A percentile compares a stretch with the other conserved stretches of the same genome.
Conservation (phyloP, 1,140 invertebrate species). For the Bombyx mandarina region DNA sequence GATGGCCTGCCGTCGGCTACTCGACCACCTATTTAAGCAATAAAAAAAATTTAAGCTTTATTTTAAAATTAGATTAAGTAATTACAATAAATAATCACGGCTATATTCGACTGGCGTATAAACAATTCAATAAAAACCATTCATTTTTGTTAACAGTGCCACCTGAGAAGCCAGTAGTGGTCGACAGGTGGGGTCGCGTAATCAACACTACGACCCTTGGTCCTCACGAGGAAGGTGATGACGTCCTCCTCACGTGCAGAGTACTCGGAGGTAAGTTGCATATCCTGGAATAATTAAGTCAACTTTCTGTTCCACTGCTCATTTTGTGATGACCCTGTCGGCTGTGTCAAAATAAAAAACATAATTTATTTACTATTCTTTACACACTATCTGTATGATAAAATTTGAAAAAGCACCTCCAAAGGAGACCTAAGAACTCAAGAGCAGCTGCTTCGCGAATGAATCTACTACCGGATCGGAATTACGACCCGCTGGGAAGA, state of each 20-base stretch:
- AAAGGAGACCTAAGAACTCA: neutral
- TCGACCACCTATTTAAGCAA: no score
- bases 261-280: conserved; percentile 72
- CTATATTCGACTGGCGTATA: no score
- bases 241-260: conserved; percentile 73
- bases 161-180: conserved; percentile 86
- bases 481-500: no score
- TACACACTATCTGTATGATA: neutral
- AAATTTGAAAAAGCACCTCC: neutral
- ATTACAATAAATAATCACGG: no score
- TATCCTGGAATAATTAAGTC: neutral
- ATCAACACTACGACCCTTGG: conserved; percentile 81
- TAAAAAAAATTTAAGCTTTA: no score
- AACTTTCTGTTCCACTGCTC: neutral
- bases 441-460: no score
- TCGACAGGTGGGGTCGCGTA: conserved; percentile 82
- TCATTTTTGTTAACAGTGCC: conserved; percentile 75
- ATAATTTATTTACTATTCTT: neutral
- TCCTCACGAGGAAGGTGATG: conserved; percentile 81
- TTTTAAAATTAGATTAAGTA: no score
- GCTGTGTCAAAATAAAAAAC: no score
- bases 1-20: no score
- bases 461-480: no score
- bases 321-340: no score
- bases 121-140: no score